Percentiles rank a stretch among this genome's conserved stretches.
phyloP scores from a whole-genome alignment of 2,113 vertebrate species.

The Trichechus manatus region DNA sequence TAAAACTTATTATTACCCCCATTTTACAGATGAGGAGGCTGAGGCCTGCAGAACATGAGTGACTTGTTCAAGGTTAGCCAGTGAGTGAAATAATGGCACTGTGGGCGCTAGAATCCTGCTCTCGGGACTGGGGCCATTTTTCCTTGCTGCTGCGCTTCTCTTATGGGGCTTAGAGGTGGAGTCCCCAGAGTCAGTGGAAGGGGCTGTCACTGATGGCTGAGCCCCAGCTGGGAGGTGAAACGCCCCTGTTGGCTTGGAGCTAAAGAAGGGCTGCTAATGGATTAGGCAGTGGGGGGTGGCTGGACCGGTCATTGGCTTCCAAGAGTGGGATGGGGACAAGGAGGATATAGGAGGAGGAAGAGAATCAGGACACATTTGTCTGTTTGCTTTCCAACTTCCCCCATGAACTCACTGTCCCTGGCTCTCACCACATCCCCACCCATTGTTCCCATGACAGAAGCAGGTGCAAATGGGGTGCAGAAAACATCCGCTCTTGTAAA shows the following conservation, averaged over 20 bases:
- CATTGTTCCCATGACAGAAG: accelerated
- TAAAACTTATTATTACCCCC: background rate
- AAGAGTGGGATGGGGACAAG: background rate
- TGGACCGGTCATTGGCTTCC: background rate
- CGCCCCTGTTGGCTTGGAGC: background rate
- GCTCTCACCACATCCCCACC: background rate
- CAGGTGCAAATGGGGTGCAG: background rate
- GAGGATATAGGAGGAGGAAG: accelerated
- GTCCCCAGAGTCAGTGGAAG: background rate
- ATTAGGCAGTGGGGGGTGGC: accelerated
- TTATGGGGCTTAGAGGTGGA: background rate
- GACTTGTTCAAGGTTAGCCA: background rate
- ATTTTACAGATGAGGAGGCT: background rate
- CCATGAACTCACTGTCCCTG: background rate
- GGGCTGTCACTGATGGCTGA: background rate
- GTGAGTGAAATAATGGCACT: background rate
- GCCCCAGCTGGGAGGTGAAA: background rate
- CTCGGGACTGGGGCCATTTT: background rate
- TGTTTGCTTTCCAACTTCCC: background rate
- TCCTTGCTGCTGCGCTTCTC: background rate
- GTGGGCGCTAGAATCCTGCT: too few species aligned
- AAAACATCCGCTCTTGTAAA: too few species aligned
- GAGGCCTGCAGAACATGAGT: background rate
- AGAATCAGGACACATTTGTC: background rate
- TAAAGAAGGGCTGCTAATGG: background rate